Evolutionary conservation across 2,888 invertebrate genomes (phyloP), one percentile per base, ranked within the genome.

Genomic region (Sicus ferrugineus): DNA sequence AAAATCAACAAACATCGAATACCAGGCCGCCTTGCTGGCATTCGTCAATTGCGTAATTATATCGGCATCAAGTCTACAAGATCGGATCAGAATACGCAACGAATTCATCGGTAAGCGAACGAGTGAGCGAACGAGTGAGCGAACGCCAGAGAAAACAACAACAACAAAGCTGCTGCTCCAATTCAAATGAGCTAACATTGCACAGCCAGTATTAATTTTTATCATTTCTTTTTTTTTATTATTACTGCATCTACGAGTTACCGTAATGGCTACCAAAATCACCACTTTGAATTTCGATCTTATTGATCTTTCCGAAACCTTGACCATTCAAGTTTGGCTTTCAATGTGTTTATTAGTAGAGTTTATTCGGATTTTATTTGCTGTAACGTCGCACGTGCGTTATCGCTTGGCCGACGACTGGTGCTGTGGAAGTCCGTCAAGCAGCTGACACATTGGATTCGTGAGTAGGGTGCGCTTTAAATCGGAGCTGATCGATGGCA

Each of bases 1-100:
- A 83, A 89, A 90, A 77, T 92, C 96, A 42, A 87, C 90, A 66
- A 81, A 80, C 34, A 90, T 91, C 72, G 95, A 96, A 85, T 97
- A 97, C 88, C 93, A 94, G 88, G 95, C 95, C 14, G 93, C 96
- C 6, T 87, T 98, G 77, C 89, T 97, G 81, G 96, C 96, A 69
- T 97, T 98, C 87, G 90, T 97, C 86, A 98, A 98, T 88, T 97
- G 97, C 84, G 91, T 97, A 83, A 94, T 98, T 85, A 94, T 96
- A 81, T 95, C 95, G 23, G 95, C 95, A 14, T 91, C 94, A 59
- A 89, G 92, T 70, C 88, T 96, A 74, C 93, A 93, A 75, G 96
- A 97, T 82, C 89, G 97, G 79, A 92, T 93, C 75, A 88, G 94
- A 75, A 91, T 97, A 74, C 89, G 98, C 79, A 96, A 96, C 83